phyloP scores from a whole-genome alignment of 1,140 invertebrate genomes.

The Diachasma alloeum region DNA sequence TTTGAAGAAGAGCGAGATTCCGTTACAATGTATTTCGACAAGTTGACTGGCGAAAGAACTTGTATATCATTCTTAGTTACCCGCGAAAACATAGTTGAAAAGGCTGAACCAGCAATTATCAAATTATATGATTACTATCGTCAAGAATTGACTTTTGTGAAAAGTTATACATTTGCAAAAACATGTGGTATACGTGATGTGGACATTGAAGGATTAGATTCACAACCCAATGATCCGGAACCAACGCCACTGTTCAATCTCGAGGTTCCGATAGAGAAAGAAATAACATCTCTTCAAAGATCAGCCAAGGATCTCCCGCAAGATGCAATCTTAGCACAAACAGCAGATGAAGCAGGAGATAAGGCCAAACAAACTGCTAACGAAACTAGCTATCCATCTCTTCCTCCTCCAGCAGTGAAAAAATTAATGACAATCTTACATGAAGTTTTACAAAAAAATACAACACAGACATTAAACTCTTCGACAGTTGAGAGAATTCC shows the following conservation, averaged over 20 bases:
- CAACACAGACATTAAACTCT: neutral
- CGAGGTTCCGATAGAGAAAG: neutral
- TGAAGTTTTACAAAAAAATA: neutral
- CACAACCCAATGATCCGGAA: constrained; percentile 28
- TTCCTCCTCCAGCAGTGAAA: neutral
- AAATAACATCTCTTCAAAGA: neutral
- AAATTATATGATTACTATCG: constrained; percentile 78
- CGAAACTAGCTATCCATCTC: neutral
- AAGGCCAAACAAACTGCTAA: neutral
- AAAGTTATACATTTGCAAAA: constrained; percentile 16
- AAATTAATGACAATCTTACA: neutral
- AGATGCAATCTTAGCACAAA: neutral
- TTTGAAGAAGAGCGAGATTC: constrained; percentile 65
- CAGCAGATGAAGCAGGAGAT: neutral
- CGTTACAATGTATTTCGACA: constrained; percentile 65
- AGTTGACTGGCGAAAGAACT: constrained; percentile 61
- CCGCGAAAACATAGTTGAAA: constrained; percentile 54
- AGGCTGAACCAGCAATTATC: constrained; percentile 70
- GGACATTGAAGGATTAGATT: constrained; percentile 36
- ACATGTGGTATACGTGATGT: constrained; percentile 48
- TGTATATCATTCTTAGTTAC: constrained; percentile 63
- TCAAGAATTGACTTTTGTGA: constrained; percentile 59
- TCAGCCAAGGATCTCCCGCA: neutral
- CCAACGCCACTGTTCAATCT: neutral
- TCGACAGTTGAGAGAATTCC: neutral